Evolutionary conservation across 2,797 vertebrate species (phyloP), one percentile per base, ranked within the genome.

Genomic region (Platyrinchus mystaceus): DNA sequence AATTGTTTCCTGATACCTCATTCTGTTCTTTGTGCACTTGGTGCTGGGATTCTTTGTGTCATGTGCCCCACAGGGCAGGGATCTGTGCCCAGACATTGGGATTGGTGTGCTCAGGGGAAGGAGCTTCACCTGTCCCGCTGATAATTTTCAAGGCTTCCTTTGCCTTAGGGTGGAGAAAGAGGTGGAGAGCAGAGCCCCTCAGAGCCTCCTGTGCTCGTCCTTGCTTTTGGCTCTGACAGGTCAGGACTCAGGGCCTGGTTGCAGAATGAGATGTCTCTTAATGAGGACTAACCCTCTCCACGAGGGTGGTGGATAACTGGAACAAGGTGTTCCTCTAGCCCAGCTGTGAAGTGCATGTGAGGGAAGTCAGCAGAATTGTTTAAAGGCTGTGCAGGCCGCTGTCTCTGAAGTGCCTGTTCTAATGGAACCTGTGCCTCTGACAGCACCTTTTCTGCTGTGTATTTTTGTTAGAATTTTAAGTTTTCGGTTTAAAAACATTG

Each of bases 31-130:
- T 39, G 43, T 64, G 46, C 13, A 2, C 32, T 68, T 46, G 6
- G 4, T 18, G 1, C 1, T 34, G 69, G 52, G 20, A 3, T 53
- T 89, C 70, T 73, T 18, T 34, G 30, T 66, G 62, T 23, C 5
- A 0, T 6, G 43, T 46, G 2, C 36, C 21, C 14, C 34, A 1
- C 5, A 12, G 43, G 23, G 14, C 4, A 26, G 49, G 37, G 32
- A 46, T 58, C 58, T 87, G 46, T 76, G 67, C 32, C 32, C 59
- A n/a, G 2, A 23, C 12, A 18, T 47, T 32, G 28, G 27, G 30
- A 13, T 49, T 67, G 67, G 36, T 5, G 6, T 0, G 3, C 18
- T 19, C 30, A 27, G 34, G 50, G 58, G 27, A 76, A 52, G 78
- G 43, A 76, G 15, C 39, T 62, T 84, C 32, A 12, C 62, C 71